Percentiles rank a stretch among this genome's conserved stretches.
Evolutionary conservation across 2,797 vertebrate species (phyloP).

Genomic region (Salarias fasciatus): DNA sequence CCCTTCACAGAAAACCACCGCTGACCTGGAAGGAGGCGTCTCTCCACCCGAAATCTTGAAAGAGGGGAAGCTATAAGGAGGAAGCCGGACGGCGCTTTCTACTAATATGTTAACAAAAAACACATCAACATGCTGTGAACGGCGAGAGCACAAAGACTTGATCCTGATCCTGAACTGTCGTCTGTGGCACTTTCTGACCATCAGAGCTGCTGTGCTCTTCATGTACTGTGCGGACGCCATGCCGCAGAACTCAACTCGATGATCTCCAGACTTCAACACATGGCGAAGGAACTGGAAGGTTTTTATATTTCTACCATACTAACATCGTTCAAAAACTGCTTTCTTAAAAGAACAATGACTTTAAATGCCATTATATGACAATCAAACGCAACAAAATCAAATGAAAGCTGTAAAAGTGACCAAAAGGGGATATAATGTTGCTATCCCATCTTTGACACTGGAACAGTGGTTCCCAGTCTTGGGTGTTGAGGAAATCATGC

Average conservation of each 20-base stretch:
- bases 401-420: no score
- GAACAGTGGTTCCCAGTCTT: no score
- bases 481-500: no score
- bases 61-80: slow-evolving; percentile 56
- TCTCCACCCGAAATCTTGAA: slow-evolving; percentile 45
- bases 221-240: slow-evolving; percentile 5
- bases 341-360: no score
- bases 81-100: no score
- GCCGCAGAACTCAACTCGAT: slow-evolving; percentile 9
- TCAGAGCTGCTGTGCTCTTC: slow-evolving; percentile 7
- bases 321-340: no score
- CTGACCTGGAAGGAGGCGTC: slow-evolving; percentile 41
- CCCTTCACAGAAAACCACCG: slow-evolving; percentile 58
- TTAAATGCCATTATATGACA: no score
- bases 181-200: background rate
- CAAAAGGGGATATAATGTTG: no score
- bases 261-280: slow-evolving; percentile 24
- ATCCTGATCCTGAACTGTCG: slow-evolving; percentile 3
- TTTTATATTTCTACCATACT: slow-evolving; percentile 1
- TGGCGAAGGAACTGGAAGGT: no score
- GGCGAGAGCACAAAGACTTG: slow-evolving; percentile 18
- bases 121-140: background rate
- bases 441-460: no score
- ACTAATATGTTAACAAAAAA: no score
- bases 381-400: no score